These are phyloP conservation scores for Dolichopus griseipennis DNA, from an alignment of 2,888 invertebrate species.

Conservation along the genomic window DNA sequence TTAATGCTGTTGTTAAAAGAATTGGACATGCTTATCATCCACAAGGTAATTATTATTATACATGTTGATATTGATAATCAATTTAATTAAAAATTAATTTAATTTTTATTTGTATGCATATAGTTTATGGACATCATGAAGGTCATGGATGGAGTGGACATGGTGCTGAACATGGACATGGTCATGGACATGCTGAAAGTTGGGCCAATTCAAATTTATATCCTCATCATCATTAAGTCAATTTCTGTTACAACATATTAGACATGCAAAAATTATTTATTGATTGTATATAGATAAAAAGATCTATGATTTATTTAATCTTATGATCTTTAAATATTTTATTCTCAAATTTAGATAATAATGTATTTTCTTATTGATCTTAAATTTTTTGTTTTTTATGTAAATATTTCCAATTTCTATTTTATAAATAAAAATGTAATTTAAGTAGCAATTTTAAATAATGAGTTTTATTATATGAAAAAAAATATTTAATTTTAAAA, in stretches of 20 bases:
- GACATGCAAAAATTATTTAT: background rate
- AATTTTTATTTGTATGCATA: background rate
- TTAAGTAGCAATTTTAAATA: too few species aligned
- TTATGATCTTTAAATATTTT: too few species aligned
- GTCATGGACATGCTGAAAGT: constrained; percentile 7
- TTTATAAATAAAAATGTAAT: too few species aligned
- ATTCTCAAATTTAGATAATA: too few species aligned
- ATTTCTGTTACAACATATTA: background rate
- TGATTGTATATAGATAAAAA: background rate
- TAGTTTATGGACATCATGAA: background rate
- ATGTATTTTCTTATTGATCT: too few species aligned
- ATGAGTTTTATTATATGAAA: too few species aligned
- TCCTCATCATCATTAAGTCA: background rate
- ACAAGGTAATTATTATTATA: background rate
- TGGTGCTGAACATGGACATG: background rate
- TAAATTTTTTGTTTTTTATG: too few species aligned
- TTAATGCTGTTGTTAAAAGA: constrained; percentile 46
- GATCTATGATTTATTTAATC: too few species aligned
- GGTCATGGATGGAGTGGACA: constrained; percentile 2
- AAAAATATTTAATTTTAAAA: too few species aligned
- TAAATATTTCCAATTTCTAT: too few species aligned
- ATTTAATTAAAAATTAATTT: background rate
- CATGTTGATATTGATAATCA: background rate
- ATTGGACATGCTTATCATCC: constrained; percentile 41
- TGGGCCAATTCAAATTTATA: constrained; percentile 2